Conservation (phyloP, 1,140 invertebrate species). For the Hyphantria cunea region DNA sequence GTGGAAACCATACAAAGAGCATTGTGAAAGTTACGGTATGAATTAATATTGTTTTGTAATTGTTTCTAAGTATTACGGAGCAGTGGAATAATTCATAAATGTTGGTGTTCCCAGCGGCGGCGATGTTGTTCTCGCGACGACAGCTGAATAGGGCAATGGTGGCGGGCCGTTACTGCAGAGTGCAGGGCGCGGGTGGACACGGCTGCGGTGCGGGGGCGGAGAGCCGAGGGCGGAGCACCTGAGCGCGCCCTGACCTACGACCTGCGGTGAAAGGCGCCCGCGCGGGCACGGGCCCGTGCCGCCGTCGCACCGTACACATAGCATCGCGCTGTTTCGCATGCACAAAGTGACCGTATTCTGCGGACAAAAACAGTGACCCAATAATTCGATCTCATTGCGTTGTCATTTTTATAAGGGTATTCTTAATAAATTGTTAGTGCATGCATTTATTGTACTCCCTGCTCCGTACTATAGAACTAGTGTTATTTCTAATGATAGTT, state of each 20-base stretch:
- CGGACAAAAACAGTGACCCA: constrained; percentile 34
- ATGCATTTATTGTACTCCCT: neutral
- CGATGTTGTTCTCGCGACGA: constrained; percentile 63
- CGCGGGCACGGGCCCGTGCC: constrained; percentile 58
- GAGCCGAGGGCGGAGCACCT: constrained; percentile 71
- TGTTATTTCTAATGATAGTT: neutral
- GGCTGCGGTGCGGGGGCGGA: constrained; percentile 30
- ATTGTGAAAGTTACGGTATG: constrained; percentile 71
- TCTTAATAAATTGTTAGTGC: no score
- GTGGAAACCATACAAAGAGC: constrained; percentile 60
- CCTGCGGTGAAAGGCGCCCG: constrained; percentile 77
- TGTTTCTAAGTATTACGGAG: constrained; percentile 65
- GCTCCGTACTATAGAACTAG: no score
- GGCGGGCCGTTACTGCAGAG: constrained; percentile 58
- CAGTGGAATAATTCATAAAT: constrained; percentile 75
- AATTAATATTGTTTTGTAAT: constrained; percentile 78
- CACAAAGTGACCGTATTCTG: constrained; percentile 59
- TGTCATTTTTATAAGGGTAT: no score
- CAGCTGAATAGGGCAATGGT: constrained; percentile 76
- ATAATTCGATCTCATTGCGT: constrained; percentile 16
- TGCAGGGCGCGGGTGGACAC: constrained; percentile 33
- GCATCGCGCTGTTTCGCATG: constrained; percentile 51
- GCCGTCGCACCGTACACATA: constrained; percentile 53
- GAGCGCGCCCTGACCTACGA: constrained; percentile 79
- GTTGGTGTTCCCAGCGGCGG: constrained; percentile 65